phyloP scores from a whole-genome alignment of 2,888 invertebrate species.

The Danaus chrysippus region DNA sequence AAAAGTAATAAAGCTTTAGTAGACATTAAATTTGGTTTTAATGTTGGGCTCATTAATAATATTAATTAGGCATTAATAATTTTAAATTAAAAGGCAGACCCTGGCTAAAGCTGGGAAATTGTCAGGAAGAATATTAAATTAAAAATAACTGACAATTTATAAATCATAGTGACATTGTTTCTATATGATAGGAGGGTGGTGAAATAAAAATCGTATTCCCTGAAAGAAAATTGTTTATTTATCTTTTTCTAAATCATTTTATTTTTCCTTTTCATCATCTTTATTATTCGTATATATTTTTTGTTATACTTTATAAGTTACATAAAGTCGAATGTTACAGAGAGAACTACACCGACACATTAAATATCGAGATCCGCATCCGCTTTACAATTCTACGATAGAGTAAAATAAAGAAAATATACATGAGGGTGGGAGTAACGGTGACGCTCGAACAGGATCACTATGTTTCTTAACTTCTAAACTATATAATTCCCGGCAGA shows the following conservation, averaged over 20 bases:
- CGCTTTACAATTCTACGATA: conserved; percentile 12
- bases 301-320: conserved; percentile 32
- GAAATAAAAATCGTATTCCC: conserved; percentile 53
- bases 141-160: too few species aligned
- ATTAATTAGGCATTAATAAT: too few species aligned
- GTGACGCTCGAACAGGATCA: conserved; percentile 14
- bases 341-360: conserved; percentile 10
- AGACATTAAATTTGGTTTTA: too few species aligned
- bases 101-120: too few species aligned
- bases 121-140: too few species aligned
- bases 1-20: too few species aligned
- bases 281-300: conserved; percentile 31
- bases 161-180: not conserved
- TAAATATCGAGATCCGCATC: conserved; percentile 9
- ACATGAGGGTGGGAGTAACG: conserved; percentile 46
- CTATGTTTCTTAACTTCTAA: conserved; percentile 24
- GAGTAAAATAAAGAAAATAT: conserved; percentile 43
- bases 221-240: conserved; percentile 54
- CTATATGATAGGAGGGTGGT: not conserved
- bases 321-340: conserved; percentile 13
- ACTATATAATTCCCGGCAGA: not conserved
- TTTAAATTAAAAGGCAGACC: too few species aligned
- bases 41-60: too few species aligned
- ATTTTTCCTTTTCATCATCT: conserved; percentile 32
- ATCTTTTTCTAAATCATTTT: conserved; percentile 39